Evolutionary conservation across 1,140 invertebrate genomes (phyloP).

Genomic region (Pseudomyrmex flavicornis): DNA sequence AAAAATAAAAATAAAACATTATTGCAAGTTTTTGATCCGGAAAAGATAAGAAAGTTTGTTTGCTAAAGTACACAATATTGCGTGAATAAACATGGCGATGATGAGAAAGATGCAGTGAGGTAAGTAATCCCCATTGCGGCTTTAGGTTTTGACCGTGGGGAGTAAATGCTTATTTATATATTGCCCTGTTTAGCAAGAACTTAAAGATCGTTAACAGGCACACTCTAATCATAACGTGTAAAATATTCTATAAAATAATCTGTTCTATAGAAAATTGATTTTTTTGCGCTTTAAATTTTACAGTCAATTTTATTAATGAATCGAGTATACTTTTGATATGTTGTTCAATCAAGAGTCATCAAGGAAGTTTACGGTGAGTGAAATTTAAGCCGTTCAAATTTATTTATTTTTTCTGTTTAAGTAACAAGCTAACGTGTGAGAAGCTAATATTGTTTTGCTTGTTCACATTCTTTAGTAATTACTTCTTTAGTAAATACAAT

Average conservation of each 20-base stretch:
- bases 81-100: background rate
- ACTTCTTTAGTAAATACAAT: conserved; percentile 7
- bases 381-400: conserved; percentile 43
- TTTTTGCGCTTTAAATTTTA: too few relatives aligned
- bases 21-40: too few relatives aligned
- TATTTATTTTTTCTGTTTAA: background rate
- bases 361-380: conserved; percentile 3
- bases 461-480: conserved; percentile 10
- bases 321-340: background rate
- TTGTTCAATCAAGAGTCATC: conserved; percentile 8
- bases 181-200: conserved; percentile 23
- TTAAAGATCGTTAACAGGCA: conserved; percentile 5
- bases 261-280: too few relatives aligned
- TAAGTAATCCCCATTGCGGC: conserved; percentile 7
- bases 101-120: conserved; percentile 1
- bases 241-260: background rate
- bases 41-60: background rate
- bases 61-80: background rate
- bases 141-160: background rate
- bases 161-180: conserved; percentile 28
- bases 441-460: conserved; percentile 4
- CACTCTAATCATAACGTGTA: background rate
- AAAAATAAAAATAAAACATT: too few relatives aligned
- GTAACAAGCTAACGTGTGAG: background rate
- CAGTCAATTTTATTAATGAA: conserved; percentile 1